Evolutionary conservation across 2,797 vertebrate species (phyloP).

Genomic region (Peromyscus aztecus): DNA sequence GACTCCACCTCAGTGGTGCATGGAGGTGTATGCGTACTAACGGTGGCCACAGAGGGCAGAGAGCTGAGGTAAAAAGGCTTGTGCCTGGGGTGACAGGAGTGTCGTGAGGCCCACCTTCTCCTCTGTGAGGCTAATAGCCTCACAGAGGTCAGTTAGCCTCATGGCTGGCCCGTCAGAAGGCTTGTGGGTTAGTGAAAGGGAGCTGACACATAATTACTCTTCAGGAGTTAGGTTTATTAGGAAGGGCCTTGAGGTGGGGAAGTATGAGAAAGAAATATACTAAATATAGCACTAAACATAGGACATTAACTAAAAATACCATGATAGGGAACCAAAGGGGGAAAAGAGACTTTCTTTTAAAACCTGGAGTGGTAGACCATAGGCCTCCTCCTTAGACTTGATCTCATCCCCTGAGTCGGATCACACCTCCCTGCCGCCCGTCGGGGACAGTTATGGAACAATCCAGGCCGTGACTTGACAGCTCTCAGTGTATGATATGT

Average conservation of each 20-base stretch:
- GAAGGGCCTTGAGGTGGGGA: neutral
- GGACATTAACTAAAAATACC: neutral
- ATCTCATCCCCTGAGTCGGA: too few species aligned
- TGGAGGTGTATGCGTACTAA: neutral
- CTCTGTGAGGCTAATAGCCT: rapidly evolving
- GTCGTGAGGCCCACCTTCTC: neutral
- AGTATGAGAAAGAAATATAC: neutral
- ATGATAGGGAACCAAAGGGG: neutral
- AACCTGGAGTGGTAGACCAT: neutral
- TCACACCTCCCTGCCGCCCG: neutral
- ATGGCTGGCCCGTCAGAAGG: neutral
- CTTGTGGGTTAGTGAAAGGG: neutral
- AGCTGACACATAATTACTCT: neutral
- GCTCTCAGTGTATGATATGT: neutral
- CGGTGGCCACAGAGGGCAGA: too few species aligned
- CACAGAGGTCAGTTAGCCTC: neutral
- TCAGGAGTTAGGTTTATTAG: neutral
- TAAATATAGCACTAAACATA: neutral
- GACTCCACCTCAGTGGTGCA: neutral
- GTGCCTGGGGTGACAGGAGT: neutral
- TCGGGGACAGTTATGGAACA: neutral
- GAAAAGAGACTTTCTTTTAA: neutral
- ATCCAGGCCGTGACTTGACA: neutral
- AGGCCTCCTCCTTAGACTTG: neutral
- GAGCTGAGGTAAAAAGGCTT: neutral